Conservation (phyloP, 2,888 invertebrate genomes). For the Volucella zonaria region DNA sequence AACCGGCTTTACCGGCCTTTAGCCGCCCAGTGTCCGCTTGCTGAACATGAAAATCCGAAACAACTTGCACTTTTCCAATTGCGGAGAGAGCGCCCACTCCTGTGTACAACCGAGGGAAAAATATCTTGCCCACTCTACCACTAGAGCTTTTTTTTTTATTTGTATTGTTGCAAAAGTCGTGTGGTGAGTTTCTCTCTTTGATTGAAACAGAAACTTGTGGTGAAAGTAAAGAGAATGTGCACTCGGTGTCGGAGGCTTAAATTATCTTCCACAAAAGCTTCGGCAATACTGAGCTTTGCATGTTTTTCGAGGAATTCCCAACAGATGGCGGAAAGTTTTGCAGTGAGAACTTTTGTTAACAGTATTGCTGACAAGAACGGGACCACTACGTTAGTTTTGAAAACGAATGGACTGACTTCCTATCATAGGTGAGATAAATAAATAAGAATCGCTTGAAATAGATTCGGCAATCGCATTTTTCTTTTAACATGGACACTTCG, state of each 20-base stretch:
- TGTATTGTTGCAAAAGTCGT: neutral
- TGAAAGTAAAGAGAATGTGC: neutral
- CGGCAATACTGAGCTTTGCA: neutral
- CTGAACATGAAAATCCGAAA: slow-evolving; percentile 49
- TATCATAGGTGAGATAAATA: no score
- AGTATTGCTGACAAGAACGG: neutral
- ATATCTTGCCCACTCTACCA: slow-evolving; percentile 28
- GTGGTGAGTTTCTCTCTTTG: neutral
- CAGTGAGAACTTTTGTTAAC: neutral
- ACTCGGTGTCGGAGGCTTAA: neutral
- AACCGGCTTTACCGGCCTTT: slow-evolving; percentile 60
- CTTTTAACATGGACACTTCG: no score
- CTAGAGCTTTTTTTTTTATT: neutral
- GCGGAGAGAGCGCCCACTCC: slow-evolving; percentile 9
- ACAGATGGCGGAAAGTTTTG: slow-evolving; percentile 12
- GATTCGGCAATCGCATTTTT: no score
- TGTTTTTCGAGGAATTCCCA: neutral
- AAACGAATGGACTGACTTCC: neutral
- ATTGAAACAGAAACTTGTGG: neutral
- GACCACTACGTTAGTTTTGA: neutral
- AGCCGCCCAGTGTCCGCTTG: slow-evolving; percentile 42
- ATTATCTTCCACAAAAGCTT: slow-evolving; percentile 34
- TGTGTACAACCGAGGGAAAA: neutral
- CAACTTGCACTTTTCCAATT: slow-evolving; percentile 70
- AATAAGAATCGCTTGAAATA: no score